Conservation (phyloP, 2,888 invertebrate genomes). For the Nephrotoma flavescens region DNA sequence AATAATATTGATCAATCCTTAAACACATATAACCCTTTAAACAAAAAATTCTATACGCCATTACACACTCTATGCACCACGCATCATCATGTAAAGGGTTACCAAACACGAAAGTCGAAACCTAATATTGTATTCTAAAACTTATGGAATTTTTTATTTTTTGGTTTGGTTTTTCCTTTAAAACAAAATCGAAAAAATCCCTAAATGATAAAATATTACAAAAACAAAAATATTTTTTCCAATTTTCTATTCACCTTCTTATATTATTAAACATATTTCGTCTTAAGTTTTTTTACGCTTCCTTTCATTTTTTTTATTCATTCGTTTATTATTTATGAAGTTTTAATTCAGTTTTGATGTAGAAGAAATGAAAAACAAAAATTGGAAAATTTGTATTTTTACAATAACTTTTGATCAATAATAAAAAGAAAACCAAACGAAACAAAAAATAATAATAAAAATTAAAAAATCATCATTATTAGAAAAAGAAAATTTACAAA, state of each 20-base stretch:
- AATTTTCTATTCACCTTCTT: not conserved
- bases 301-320: not conserved
- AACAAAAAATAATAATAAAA: not conserved
- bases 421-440: not conserved
- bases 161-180: not conserved
- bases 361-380: not conserved
- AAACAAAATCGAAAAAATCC: not conserved
- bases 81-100: not conserved
- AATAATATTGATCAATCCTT: not conserved
- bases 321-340: not conserved
- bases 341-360: not conserved
- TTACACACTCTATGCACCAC: not conserved
- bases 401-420: not conserved
- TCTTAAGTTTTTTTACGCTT: not conserved
- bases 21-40: not conserved
- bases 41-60: not conserved
- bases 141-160: not conserved
- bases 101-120: not conserved
- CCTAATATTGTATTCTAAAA: not conserved
- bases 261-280: not conserved
- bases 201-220: not conserved
- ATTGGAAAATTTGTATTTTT: not conserved
- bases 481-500: not conserved
- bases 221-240: not conserved
- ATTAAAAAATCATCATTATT: not conserved